Conservation (phyloP, 2,113 vertebrate species). For the Menidia beryllina region DNA sequence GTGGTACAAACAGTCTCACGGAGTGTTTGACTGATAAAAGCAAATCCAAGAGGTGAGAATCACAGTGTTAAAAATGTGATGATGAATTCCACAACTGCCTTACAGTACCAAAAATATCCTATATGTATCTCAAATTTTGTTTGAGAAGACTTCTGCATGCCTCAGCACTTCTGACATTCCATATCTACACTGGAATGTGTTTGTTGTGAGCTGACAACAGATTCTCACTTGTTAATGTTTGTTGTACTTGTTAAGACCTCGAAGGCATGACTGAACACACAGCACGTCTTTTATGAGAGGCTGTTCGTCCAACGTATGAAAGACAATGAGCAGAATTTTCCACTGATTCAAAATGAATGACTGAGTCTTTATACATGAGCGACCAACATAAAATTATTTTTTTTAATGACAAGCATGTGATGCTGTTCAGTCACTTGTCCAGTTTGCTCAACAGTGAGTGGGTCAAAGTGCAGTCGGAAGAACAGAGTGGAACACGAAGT, state of each 20-base stretch:
- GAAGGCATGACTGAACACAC: not conserved
- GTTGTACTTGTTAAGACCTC: not conserved
- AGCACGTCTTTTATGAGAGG: not conserved
- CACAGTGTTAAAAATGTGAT: too few relatives aligned
- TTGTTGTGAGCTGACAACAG: constrained; percentile 10
- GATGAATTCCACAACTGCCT: too few relatives aligned
- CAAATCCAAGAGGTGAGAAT: too few relatives aligned
- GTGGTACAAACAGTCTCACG: too few relatives aligned
- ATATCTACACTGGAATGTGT: not conserved
- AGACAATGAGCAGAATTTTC: not conserved
- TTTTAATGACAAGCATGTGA: constrained; percentile 17
- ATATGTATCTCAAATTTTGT: too few relatives aligned
- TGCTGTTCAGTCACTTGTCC: constrained; percentile 22
- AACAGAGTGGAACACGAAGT: constrained; percentile 5
- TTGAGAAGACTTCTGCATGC: too few relatives aligned
- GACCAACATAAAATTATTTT: not conserved
- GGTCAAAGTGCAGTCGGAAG: constrained; percentile 45
- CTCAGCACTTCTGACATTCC: not conserved
- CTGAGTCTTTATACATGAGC: not conserved
- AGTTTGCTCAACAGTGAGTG: constrained; percentile 33
- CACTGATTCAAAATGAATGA: not conserved
- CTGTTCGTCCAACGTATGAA: not conserved
- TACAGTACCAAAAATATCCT: too few relatives aligned
- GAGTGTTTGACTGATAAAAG: too few relatives aligned
- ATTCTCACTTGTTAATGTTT: not conserved